Conservation (phyloP, 1,140 invertebrate species). For the Saccostrea cuccullata region DNA sequence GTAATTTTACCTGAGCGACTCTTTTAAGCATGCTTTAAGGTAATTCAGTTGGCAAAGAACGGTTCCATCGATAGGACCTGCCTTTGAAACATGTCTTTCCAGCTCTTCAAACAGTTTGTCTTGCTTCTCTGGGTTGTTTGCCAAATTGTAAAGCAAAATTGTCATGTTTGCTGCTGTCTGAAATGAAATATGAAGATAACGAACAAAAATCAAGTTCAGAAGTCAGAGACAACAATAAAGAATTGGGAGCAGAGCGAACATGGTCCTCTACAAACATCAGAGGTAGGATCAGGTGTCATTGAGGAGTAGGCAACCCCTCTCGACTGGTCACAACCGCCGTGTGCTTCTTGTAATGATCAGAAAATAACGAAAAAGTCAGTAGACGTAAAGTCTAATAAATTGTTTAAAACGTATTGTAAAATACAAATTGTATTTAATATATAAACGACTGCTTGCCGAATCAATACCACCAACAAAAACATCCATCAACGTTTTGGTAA, state of each 20-base stretch:
- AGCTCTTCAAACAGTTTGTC: slow-evolving; percentile 43
- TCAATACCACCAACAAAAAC: slow-evolving; percentile 48
- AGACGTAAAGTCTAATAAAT: too few relatives aligned
- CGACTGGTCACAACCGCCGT: too few relatives aligned
- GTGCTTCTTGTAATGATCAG: too few relatives aligned
- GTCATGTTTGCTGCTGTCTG: slow-evolving; percentile 89
- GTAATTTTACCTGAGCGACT: slow-evolving; percentile 37
- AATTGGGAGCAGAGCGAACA: too few relatives aligned
- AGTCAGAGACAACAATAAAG: too few relatives aligned
- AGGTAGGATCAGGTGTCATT: too few relatives aligned
- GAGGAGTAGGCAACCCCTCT: too few relatives aligned
- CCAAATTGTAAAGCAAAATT: slow-evolving; percentile 88
- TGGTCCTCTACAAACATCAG: too few relatives aligned
- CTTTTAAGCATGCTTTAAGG: slow-evolving; percentile 48
- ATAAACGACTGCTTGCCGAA: slow-evolving; percentile 36
- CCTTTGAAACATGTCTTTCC: neutral
- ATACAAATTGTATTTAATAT: neutral
- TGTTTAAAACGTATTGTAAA: too few relatives aligned
- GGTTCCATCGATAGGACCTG: neutral
- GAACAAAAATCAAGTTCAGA: too few relatives aligned
- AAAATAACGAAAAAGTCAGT: too few relatives aligned
- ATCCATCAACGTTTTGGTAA: slow-evolving; percentile 32
- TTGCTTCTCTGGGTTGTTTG: slow-evolving; percentile 81
- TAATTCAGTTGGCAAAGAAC: slow-evolving; percentile 36
- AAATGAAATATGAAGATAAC: neutral